These are phyloP conservation scores for Pseudococcus jackbeardsleyi DNA, from an alignment of 2,888 invertebrate species.

Conservation along the genomic window DNA sequence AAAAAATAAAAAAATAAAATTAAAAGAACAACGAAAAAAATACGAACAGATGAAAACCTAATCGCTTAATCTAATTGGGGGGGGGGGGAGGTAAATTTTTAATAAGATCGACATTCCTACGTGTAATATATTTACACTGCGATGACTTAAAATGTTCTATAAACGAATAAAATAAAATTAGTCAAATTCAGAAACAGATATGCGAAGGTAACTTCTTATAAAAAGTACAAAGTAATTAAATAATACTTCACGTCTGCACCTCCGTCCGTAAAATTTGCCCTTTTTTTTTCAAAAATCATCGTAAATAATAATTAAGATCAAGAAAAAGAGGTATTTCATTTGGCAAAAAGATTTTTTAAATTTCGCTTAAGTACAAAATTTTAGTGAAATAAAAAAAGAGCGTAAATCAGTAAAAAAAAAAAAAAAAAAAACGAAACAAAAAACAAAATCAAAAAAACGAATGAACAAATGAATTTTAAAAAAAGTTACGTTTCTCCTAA, in stretches of 20 bases:
- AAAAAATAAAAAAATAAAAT: background rate
- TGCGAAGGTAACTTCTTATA: conserved; percentile 58
- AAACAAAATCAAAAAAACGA: conserved; percentile 2
- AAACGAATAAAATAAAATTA: conserved; percentile 39
- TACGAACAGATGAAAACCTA: conserved; percentile 9
- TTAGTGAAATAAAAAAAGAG: conserved; percentile 9
- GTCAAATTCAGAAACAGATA: conserved; percentile 53
- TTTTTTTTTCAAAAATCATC: conserved; percentile 21
- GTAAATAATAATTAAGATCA: conserved; percentile 1
- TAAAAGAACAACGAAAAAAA: background rate
- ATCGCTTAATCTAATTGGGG: background rate
- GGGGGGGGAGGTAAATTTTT: background rate
- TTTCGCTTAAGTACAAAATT: conserved; percentile 12
- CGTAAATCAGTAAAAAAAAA: conserved; percentile 5
- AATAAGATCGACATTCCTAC: background rate
- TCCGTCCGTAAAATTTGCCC: background rate
- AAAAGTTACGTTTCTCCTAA: background rate
- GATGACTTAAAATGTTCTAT: conserved; percentile 7
- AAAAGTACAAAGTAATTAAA: conserved; percentile 25
- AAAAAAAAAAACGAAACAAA: conserved; percentile 29
- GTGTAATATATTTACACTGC: conserved; percentile 4
- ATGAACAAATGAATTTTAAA: background rate
- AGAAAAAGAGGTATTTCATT: conserved; percentile 22
- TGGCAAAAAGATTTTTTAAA: conserved; percentile 10
- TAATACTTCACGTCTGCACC: conserved; percentile 6